Percentiles rank a stretch among this genome's conserved stretches.
phyloP scores from a whole-genome alignment of 2,797 vertebrate species.

The Cygnus olor region DNA sequence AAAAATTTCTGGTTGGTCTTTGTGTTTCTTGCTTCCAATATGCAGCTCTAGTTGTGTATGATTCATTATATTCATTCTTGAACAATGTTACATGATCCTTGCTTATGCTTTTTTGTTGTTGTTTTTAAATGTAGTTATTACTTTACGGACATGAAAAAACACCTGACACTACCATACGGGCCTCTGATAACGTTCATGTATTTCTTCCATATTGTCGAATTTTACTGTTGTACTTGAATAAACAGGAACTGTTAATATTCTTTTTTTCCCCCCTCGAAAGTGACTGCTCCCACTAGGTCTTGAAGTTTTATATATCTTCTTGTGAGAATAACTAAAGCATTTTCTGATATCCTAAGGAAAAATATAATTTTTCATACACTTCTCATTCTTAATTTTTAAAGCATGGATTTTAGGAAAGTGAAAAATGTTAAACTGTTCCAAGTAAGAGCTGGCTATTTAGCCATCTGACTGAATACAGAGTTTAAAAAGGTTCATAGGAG shows the following conservation, averaged over 20 bases:
- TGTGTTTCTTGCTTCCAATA: not conserved
- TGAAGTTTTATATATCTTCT: not conserved
- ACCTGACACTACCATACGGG: not conserved
- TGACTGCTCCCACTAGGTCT: not conserved
- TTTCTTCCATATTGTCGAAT: not conserved
- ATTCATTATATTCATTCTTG: not conserved
- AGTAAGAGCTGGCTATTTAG: not conserved
- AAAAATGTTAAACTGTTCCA: not conserved
- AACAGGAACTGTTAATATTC: not conserved
- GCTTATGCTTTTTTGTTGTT: not conserved
- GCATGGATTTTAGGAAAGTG: not conserved
- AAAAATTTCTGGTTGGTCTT: not conserved
- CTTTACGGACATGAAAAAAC: not conserved
- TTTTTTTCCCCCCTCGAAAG: not conserved
- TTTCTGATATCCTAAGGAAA: not conserved
- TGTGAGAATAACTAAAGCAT: not conserved
- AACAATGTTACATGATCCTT: not conserved
- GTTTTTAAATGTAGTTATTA: not conserved
- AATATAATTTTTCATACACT: not conserved
- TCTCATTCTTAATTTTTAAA: not conserved
- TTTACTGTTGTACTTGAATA: not conserved
- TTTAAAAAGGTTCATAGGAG: not conserved
- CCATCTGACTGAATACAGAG: not conserved
- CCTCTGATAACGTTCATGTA: not conserved
- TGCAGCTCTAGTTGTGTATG: not conserved